Base-by-base conservation (phyloP, 2,888 invertebrate species). In the Zele albiditarsus region DNA sequence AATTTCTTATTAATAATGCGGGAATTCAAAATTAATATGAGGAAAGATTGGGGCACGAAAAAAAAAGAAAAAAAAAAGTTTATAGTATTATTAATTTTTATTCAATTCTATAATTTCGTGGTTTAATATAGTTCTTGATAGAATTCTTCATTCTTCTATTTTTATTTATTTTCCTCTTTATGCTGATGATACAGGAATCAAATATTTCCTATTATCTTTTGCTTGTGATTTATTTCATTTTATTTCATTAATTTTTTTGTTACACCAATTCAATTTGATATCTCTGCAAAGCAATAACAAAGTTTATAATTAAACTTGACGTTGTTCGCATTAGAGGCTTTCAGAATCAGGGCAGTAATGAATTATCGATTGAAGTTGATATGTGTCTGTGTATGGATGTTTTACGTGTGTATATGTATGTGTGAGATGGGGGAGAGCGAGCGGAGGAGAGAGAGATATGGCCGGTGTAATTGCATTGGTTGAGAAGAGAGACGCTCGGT, bases 291-390 rank as follows among this genome's bases (percentile, higher is more conserved):
- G 53, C 65, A 46, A 65, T 65, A 72, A 53, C 63, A 72, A 72
- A 72, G 71, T 72, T 72, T 69, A 57, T 63, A 65, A 72, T 72
- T 72, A 72, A 72, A 72, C 71, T 72, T 53, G 71, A 72, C 63
- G 53, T 63, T 63, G 71, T 49, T 65, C 65, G 62, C 65, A 72
- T 72, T 72, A 72, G 46, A 42, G 71, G 66, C 69, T 69, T 69
- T 69, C 71, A 71, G 60, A 75, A 71, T 75, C 73, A 67, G 67
- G 71, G 75, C 71, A 66, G 75, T 75, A 75, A 75, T 75, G 75
- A 75, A 75, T 75, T 75, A 75, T 75, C 71, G 75, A 75, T 75
- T 71, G 66, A 67, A 66, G 65, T 31, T 31, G 53, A 71, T 71
- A 53, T 65, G 53, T 53, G 20, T 53, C 8, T 53, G 20, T 23